Evolutionary conservation across 2,113 vertebrate genomes (phyloP), one percentile per base, ranked within the genome.

Genomic region (Nematolebias whitei): DNA sequence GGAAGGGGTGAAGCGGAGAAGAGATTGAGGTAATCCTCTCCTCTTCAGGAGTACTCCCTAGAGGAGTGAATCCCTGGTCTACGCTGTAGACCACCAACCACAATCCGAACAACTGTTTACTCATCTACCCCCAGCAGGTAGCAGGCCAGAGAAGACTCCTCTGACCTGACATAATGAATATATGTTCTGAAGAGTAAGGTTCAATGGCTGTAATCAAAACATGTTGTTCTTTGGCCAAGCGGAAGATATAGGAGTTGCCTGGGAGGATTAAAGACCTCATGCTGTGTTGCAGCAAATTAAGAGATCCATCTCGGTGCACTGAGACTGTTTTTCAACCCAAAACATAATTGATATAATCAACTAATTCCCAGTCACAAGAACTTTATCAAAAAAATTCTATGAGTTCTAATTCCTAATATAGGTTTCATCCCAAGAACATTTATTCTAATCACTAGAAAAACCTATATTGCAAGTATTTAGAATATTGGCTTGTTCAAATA

Each of bases 1-100:
- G 89, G 82, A 87, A 66, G 80, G 86, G 82, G 71, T 82, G 79
- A 84, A 85, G 84, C 64, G 65, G 68, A 79, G 56, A 87, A 70
- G 79, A 88, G 88, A 87, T 89, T 89, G 90, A 89, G 79, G 80
- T 93, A 92, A 92, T 92, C 89, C 87, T 78, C 77, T 76, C 80
- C 67, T 84, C 85, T 71, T 84, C 79, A 85, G 71, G 76, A 60
- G 60, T 62, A 79, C 78, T 83, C 79, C 85, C 71, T 74, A 73
- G 76, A 84, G 71, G 52, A 74, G 65, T 12, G 60, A 67, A 83
- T 72, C 77, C 63, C 59, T 32, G 67, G 68, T 66, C 78, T 78
- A 84, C 61, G 20, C 76, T 63, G 61, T 12, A 56, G 79, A 85
- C 87, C 87, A 84, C 87, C 86, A 73, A 78, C 75, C 63, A 39